phyloP scores from a whole-genome alignment of 2,113 vertebrate genomes.

The Oncorhynchus nerka region DNA sequence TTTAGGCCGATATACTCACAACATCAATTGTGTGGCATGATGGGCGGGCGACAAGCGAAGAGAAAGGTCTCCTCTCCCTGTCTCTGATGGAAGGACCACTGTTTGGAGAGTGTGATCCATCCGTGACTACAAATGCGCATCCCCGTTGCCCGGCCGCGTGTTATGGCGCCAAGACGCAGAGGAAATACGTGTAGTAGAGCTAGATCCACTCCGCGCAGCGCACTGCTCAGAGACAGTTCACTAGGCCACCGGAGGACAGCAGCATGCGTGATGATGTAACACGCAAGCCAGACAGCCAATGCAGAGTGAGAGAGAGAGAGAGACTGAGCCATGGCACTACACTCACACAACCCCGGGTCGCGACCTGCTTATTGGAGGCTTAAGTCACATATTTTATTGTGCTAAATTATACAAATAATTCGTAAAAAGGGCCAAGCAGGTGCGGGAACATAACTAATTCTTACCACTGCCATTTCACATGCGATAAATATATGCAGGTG shows the following conservation, averaged over 20 bases:
- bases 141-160: conserved; percentile 28
- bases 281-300: conserved; percentile 47
- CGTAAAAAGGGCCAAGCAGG: neutral
- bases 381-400: conserved; percentile 14
- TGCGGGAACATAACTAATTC: neutral
- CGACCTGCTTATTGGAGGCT: neutral
- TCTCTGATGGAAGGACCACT: neutral
- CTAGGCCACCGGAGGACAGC: conserved; percentile 73
- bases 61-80: neutral
- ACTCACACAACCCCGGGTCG: conserved; percentile 1
- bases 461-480: neutral
- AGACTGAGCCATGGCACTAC: neutral
- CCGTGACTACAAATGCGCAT: conserved; percentile 37
- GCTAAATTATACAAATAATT: neutral
- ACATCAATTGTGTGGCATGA: neutral
- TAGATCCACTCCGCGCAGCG: conserved; percentile 58
- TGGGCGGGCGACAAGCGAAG: neutral
- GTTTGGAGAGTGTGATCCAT: conserved; percentile 4
- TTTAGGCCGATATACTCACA: neutral
- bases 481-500: neutral
- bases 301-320: conserved; percentile 12
- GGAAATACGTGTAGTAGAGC: conserved; percentile 54
- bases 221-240: conserved; percentile 64
- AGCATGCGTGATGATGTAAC: conserved; percentile 74
- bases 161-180: conserved; percentile 23